Evolutionary conservation across 2,888 invertebrate genomes (phyloP).

Genomic region (Acronicta aceris): DNA sequence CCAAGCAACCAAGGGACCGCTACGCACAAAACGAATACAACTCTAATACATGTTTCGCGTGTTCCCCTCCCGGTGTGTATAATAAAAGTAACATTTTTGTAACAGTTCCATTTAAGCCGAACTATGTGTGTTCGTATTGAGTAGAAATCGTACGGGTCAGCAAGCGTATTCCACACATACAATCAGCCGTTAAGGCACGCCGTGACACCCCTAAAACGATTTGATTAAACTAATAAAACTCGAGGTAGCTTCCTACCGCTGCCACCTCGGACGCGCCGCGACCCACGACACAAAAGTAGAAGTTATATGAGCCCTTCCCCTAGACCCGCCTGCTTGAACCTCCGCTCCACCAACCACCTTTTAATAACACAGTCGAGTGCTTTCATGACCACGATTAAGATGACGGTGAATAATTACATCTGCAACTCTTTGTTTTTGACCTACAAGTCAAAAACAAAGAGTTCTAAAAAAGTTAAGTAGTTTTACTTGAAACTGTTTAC

Average conservation of each 20-base stretch:
- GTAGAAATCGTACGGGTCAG: conserved; percentile 71
- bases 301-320: conserved; percentile 75
- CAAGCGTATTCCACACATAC: conserved; percentile 78
- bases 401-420: conserved; percentile 78
- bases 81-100: conserved; percentile 71
- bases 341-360: conserved; percentile 72
- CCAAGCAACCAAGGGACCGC: conserved; percentile 59
- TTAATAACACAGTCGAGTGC: conserved; percentile 87
- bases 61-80: conserved; percentile 64
- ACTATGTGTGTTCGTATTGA: conserved; percentile 64
- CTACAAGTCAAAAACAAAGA: too few species aligned
- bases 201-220: conserved; percentile 82
- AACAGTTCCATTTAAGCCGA: conserved; percentile 65
- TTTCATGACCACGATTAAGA: conserved; percentile 80
- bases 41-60: conserved; percentile 76
- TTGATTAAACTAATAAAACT: conserved; percentile 88
- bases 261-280: conserved; percentile 54
- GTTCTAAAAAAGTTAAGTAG: conserved; percentile 3
- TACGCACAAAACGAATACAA: conserved; percentile 66
- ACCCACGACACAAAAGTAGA: conserved; percentile 69
- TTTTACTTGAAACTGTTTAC: conserved; percentile 52
- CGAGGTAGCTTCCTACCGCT: conserved; percentile 67
- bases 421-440: conserved; percentile 53
- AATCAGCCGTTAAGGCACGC: conserved; percentile 79
- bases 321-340: conserved; percentile 68